Conservation (phyloP, 2,797 vertebrate genomes). For the Phalanger gymnotis region DNA sequence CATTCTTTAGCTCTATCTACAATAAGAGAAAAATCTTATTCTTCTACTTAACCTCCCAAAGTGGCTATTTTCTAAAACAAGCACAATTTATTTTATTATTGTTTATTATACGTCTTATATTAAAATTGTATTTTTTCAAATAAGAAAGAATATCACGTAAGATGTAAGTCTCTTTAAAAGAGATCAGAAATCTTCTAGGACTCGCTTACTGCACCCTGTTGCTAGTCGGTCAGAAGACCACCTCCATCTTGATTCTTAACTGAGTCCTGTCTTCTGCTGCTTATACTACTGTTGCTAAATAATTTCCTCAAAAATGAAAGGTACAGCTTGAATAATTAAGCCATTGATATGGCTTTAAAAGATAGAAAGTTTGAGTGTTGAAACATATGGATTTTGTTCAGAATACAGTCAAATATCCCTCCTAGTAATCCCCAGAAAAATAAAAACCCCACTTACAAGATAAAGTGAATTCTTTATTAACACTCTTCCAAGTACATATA, state of each 20-base stretch:
- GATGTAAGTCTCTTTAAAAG: background rate
- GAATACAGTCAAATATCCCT: background rate
- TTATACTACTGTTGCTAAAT: background rate
- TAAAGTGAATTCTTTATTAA: background rate
- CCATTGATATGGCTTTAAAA: background rate
- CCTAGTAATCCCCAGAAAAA: background rate
- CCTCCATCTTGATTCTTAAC: background rate
- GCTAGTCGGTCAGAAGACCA: background rate
- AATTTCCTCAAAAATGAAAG: background rate
- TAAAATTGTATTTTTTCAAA: background rate
- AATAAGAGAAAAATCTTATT: background rate
- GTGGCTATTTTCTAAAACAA: background rate
- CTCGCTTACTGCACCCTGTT: background rate
- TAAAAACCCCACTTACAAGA: background rate
- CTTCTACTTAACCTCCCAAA: background rate
- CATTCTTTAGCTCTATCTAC: background rate
- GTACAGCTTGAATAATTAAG: background rate
- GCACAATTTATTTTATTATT: too few relatives aligned
- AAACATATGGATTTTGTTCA: background rate
- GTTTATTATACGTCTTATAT: too few relatives aligned
- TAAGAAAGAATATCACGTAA: background rate
- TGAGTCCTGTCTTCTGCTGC: background rate
- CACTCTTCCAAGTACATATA: background rate
- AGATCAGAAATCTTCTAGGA: background rate
- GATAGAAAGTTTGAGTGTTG: background rate